phyloP scores from a whole-genome alignment of 2,888 invertebrate genomes.

The Malthinus flaveolus region DNA sequence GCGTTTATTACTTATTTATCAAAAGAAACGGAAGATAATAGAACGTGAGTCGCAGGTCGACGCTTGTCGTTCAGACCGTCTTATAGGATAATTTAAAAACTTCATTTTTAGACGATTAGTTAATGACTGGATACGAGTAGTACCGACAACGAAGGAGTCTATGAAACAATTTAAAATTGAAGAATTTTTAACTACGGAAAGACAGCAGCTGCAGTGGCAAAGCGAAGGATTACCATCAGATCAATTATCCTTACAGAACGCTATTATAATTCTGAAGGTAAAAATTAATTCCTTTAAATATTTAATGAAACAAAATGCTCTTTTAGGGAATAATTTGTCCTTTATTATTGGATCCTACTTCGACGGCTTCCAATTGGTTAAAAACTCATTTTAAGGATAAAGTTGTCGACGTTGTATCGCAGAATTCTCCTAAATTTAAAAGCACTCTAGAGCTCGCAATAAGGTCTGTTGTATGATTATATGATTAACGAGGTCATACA shows the following conservation, averaged over 20 bases:
- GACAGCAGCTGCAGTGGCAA: constrained; percentile 83
- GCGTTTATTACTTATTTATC: constrained; percentile 77
- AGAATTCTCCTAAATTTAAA: constrained; percentile 73
- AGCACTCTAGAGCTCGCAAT: constrained; percentile 76
- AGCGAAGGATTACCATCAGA: constrained; percentile 82
- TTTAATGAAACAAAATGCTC: background rate
- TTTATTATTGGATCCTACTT: constrained; percentile 87
- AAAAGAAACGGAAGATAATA: constrained; percentile 66
- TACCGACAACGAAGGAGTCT: constrained; percentile 39
- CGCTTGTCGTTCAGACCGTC: background rate
- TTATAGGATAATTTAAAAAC: background rate
- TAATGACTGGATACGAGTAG: constrained; percentile 45
- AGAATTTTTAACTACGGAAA: constrained; percentile 66
- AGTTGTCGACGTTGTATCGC: constrained; percentile 77
- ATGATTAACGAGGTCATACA: too few species aligned
- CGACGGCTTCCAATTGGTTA: constrained; percentile 81
- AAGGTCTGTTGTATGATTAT: constrained; percentile 61
- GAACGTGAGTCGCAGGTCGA: constrained; percentile 59
- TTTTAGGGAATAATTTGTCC: constrained; percentile 64
- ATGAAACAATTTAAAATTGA: constrained; percentile 57
- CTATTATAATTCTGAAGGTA: constrained; percentile 76
- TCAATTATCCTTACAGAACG: constrained; percentile 79
- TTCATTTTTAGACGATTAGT: constrained; percentile 46
- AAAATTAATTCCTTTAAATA: constrained; percentile 15
- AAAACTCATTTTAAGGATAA: constrained; percentile 67